These are phyloP conservation scores for Arizona elegans DNA, from an alignment of 2,113 vertebrate genomes.

Conservation along the genomic window DNA sequence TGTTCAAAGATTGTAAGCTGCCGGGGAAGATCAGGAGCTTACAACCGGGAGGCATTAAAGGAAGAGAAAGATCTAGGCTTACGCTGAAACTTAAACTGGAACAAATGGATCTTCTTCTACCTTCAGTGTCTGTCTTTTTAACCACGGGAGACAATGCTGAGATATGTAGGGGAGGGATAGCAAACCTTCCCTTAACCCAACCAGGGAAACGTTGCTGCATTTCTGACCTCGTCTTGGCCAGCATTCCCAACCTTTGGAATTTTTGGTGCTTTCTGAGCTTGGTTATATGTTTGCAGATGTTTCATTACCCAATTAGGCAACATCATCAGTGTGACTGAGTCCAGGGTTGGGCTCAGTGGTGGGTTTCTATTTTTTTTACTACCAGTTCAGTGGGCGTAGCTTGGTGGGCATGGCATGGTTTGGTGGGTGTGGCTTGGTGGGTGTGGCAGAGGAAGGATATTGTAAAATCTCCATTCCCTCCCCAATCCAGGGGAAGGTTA, in stretches of 20 bases:
- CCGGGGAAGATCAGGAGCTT: accelerated
- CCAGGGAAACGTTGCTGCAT: not conserved
- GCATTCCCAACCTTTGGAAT: not conserved
- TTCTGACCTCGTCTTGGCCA: not conserved
- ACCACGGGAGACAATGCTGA: not conserved
- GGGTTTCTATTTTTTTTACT: too few species aligned
- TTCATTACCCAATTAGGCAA: not conserved
- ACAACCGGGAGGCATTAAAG: accelerated
- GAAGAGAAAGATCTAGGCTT: not conserved
- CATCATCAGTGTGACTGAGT: not conserved
- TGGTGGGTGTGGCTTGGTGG: too few species aligned
- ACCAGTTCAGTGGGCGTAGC: too few species aligned
- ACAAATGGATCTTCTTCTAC: not conserved
- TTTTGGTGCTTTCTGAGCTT: not conserved
- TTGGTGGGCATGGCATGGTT: too few species aligned
- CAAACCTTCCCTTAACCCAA: not conserved
- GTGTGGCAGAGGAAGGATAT: too few species aligned
- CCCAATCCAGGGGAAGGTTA: too few species aligned
- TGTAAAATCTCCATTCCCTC: too few species aligned
- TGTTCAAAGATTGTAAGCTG: not conserved
- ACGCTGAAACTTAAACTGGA: not conserved
- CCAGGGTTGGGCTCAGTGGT: too few species aligned
- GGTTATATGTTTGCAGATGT: not conserved
- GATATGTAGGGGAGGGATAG: not conserved
- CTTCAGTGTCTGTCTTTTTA: not conserved